Conservation (phyloP, 2,113 vertebrate genomes). For the Calyptomena viridis region DNA sequence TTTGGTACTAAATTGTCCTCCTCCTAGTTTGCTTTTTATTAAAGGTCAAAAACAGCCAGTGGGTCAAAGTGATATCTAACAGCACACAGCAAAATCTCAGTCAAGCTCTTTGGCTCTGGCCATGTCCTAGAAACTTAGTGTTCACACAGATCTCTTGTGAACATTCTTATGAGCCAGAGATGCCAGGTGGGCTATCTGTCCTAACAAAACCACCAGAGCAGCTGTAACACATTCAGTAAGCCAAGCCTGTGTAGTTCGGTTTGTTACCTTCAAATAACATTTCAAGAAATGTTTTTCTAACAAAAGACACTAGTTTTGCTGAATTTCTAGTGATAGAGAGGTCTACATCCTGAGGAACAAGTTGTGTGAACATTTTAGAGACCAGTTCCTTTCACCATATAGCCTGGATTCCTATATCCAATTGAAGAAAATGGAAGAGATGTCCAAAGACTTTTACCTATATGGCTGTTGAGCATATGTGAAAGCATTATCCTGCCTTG, state of each 20-base stretch:
- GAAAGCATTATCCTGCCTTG: neutral
- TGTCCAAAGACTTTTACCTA: neutral
- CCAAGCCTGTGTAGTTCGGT: neutral
- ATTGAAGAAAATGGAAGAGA: neutral
- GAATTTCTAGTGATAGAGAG: neutral
- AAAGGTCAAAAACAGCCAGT: neutral
- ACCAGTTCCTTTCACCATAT: neutral
- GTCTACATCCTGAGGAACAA: neutral
- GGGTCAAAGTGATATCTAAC: neutral
- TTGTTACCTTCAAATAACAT: neutral
- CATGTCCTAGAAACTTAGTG: neutral
- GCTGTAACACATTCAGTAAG: neutral
- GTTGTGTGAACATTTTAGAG: neutral
- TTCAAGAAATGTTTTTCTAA: neutral
- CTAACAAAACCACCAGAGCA: neutral
- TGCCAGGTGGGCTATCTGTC: neutral
- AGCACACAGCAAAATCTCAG: neutral
- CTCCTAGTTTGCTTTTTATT: neutral
- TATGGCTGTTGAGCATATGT: neutral
- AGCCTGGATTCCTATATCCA: neutral
- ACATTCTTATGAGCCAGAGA: neutral
- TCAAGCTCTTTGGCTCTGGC: neutral
- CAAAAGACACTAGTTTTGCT: neutral
- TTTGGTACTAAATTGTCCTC: neutral
- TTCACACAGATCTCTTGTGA: neutral